These are phyloP conservation scores for Jaculus jaculus DNA, from an alignment of 2,113 vertebrate species.

Conservation along the genomic window DNA sequence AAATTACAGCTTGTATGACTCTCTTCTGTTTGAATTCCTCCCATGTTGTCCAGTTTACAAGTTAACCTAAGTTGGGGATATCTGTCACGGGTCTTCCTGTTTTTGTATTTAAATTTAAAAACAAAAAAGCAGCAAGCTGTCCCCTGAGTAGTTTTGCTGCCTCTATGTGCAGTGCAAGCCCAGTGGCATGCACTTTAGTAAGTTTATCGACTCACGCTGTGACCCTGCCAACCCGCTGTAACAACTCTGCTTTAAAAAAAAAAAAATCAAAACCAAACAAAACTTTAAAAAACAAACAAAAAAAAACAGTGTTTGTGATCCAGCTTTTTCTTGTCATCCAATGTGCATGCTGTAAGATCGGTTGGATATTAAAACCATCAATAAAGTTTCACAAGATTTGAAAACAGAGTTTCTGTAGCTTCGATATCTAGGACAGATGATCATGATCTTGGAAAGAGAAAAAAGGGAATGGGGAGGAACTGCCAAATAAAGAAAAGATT, in stretches of 20 bases:
- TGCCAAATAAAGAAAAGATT: slow-evolving; percentile 53
- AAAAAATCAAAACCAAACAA: slow-evolving; percentile 85
- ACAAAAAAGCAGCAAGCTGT: slow-evolving; percentile 81
- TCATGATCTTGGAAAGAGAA: slow-evolving; percentile 73
- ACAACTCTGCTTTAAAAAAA: slow-evolving; percentile 91
- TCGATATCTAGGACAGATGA: slow-evolving; percentile 84
- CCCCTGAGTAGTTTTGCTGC: slow-evolving; percentile 82
- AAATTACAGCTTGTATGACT: slow-evolving; percentile 92
- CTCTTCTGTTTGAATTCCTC: slow-evolving; percentile 90
- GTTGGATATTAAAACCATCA: slow-evolving; percentile 96
- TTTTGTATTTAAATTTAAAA: slow-evolving; percentile 93
- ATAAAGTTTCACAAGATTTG: slow-evolving; percentile 97
- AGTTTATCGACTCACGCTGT: slow-evolving; percentile 90
- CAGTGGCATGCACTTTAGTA: slow-evolving; percentile 86
- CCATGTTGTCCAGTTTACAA: slow-evolving; percentile 96
- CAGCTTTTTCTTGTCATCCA: slow-evolving; percentile 96
- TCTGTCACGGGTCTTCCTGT: slow-evolving; percentile 93
- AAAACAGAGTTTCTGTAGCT: slow-evolving; percentile 87
- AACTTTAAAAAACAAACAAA: slow-evolving; percentile 63
- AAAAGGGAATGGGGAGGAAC: slow-evolving; percentile 66
- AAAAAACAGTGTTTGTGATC: slow-evolving; percentile 91
- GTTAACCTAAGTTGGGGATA: slow-evolving; percentile 92
- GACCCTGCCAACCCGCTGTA: slow-evolving; percentile 94
- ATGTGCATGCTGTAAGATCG: slow-evolving; percentile 98
- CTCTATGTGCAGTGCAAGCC: slow-evolving; percentile 87